Evolutionary conservation across 2,797 vertebrate species (phyloP), one percentile per base, ranked within the genome.

Genomic region (Naso thynnoides): DNA sequence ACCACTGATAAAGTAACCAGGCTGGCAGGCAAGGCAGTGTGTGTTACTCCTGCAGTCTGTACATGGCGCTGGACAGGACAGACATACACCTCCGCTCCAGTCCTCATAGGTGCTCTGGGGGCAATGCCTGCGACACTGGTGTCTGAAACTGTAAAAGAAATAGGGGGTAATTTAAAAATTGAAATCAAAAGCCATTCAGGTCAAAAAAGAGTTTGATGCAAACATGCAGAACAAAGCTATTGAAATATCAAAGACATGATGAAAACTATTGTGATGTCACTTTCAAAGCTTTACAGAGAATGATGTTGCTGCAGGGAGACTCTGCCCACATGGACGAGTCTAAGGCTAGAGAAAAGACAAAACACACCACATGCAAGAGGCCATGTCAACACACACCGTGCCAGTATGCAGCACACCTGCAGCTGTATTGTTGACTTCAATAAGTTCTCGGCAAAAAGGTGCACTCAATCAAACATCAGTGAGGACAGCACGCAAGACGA

Each of bases 91-190:
- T 45, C 93, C 75, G 19, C 78, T 82, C 44, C 57, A 74, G 69
- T 96, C 94, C 69, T 93, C 91, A 6, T 92, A 95, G 44, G 90
- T 94, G 87, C 91, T 92, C 83, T 90, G 93, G 9, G 95, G 95
- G 70, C 95, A 96, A 81, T 95, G 93, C 61, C 88, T 88, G 36
- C 93, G 94, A 89, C 95, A 96, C 88, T 93, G 94, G 69, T 94
- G 93, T 73, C 89, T 92, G 89, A 94, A 95, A 63, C 95, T 96
- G 73, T 7, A 72, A 64, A 81, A 36, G 57, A 14, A 86, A 63
- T n/a, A n/a, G n/a, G 67, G 3, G 33, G 26, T 62, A 55, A 3
- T 63, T 58, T 64, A 16, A 69, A 78, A 78, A 54, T n/a, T 29
- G 9, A 56, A 70, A 41, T 41, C 7, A 61, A 74, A 78, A 18